Percentiles rank a stretch among this genome's conserved stretches.
phyloP scores from a whole-genome alignment of 2,888 invertebrate genomes.

The Augochlorella aurata region DNA sequence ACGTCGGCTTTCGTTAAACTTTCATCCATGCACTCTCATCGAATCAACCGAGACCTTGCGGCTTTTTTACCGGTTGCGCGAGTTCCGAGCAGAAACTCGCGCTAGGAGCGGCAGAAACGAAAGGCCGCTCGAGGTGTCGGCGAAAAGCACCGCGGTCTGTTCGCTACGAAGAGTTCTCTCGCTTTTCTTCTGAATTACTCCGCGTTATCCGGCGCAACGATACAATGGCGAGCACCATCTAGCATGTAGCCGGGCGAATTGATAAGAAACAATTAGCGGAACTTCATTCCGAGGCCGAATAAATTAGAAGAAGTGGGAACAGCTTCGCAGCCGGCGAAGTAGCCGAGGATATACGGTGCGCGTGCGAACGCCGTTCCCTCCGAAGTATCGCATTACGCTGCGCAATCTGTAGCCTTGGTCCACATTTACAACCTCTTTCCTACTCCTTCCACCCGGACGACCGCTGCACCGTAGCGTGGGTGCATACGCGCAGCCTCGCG shows the following conservation, averaged over 20 bases:
- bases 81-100: no score
- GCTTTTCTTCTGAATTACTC: not conserved
- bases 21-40: no score
- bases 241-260: not conserved
- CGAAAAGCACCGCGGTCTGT: not conserved
- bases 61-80: not conserved
- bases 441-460: slow-evolving; percentile 36
- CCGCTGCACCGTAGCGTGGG: slow-evolving; percentile 36
- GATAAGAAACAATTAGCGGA: slow-evolving; percentile 28
- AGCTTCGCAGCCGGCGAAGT: slow-evolving; percentile 8
- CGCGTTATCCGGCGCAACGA: not conserved
- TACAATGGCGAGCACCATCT: not conserved
- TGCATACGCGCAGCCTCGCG: slow-evolving; percentile 24
- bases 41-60: not conserved
- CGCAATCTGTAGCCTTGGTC: slow-evolving; percentile 75
- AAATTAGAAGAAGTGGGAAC: slow-evolving; percentile 11
- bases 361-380: slow-evolving; percentile 36
- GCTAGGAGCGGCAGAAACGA: no score
- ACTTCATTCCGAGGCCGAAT: not conserved
- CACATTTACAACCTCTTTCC: slow-evolving; percentile 72
- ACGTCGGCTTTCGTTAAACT: slow-evolving; percentile 15
- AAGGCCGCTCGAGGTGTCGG: not conserved
- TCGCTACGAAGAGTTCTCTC: not conserved
- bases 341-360: slow-evolving; percentile 43
- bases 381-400: slow-evolving; percentile 68